Percentiles rank a stretch among this genome's conserved stretches.
Evolutionary conservation across 2,888 invertebrate species (phyloP).

Genomic region (Drosophila imparisetae): DNA sequence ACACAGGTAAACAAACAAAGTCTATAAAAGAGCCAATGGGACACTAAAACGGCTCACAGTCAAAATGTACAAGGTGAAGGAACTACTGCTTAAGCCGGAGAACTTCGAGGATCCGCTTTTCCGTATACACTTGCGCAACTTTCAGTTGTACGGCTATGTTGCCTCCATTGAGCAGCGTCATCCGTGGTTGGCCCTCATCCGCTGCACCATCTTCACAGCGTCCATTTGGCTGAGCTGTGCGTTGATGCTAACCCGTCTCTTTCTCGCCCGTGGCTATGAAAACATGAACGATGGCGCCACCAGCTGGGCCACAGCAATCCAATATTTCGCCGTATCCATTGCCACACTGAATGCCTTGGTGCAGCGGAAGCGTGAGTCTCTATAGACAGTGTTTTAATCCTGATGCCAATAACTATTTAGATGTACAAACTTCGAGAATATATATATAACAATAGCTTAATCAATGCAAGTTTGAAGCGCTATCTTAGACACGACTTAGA

Average conservation of each 20-base stretch:
- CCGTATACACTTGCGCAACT: constrained; percentile 58
- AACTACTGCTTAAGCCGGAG: constrained; percentile 50
- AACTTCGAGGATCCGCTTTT: constrained; percentile 69
- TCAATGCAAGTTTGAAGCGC: not conserved
- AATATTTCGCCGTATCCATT: constrained; percentile 72
- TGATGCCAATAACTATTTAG: not conserved
- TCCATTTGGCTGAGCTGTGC: constrained; percentile 66
- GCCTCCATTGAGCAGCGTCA: constrained; percentile 54
- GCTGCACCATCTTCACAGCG: constrained; percentile 65
- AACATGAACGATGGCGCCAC: constrained; percentile 62
- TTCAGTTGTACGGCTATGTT: constrained; percentile 69
- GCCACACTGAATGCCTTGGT: constrained; percentile 68
- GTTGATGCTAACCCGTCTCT: constrained; percentile 52
- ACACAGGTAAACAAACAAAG: not conserved
- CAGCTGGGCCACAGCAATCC: constrained; percentile 71
- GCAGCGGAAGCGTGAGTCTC: constrained; percentile 64
- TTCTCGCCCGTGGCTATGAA: constrained; percentile 51
- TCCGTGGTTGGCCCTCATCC: constrained; percentile 51
- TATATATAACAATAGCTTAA: not conserved
- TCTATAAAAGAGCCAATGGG: constrained; percentile 37
- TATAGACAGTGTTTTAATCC: fast-evolving
- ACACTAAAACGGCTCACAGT: constrained; percentile 10
- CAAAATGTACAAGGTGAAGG: constrained; percentile 55
- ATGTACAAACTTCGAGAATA: not conserved
- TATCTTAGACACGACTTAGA: fast-evolving